Conservation (phyloP, 2,797 vertebrate genomes). For the Salmo trutta region DNA sequence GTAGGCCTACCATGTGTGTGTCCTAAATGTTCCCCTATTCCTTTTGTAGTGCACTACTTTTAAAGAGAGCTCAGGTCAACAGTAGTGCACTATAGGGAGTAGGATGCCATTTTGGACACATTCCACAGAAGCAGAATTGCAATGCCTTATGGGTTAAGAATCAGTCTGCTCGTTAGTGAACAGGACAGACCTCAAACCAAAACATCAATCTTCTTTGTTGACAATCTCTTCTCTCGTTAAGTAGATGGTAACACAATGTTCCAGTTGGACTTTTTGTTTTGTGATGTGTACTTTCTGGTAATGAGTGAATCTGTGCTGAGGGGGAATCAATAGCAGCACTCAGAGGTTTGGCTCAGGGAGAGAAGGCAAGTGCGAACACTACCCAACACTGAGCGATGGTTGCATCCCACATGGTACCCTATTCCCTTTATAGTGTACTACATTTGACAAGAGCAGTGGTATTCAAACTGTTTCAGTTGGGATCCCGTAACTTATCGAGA, state of each 20-base stretch:
- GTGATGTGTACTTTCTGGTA: conserved; percentile 13
- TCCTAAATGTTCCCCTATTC: background rate
- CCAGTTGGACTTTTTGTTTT: conserved; percentile 25
- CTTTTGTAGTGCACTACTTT: background rate
- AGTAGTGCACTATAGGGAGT: background rate
- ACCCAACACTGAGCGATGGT: conserved; percentile 15
- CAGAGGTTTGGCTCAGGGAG: conserved; percentile 30
- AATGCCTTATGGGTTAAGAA: background rate
- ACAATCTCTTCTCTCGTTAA: background rate
- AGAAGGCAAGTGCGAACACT: conserved; percentile 28
- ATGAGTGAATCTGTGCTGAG: conserved; percentile 30
- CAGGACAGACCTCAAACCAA: background rate
- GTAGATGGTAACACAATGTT: conserved; percentile 30
- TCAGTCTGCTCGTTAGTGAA: background rate
- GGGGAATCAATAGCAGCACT: conserved; percentile 51
- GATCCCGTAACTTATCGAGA: no score
- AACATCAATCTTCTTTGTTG: background rate
- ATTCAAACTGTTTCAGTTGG: no score
- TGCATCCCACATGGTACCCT: background rate
- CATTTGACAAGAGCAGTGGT: no score
- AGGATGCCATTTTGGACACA: background rate
- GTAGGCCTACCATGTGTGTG: background rate
- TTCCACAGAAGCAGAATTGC: background rate
- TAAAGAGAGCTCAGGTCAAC: background rate
- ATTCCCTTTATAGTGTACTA: background rate